phyloP scores from a whole-genome alignment of 2,888 invertebrate genomes.

The Diadegma fenestrale region DNA sequence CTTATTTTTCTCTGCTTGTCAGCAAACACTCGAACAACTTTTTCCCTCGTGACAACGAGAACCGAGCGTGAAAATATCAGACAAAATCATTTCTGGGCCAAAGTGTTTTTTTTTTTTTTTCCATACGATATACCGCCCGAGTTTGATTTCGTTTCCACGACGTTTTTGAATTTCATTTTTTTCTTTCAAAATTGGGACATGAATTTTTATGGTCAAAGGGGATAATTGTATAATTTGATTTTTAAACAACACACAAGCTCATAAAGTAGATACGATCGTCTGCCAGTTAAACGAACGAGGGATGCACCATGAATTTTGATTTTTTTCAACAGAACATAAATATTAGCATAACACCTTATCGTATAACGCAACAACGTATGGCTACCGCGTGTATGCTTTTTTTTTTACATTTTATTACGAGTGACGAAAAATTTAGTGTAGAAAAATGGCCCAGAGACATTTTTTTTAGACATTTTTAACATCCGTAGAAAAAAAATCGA shows the following conservation, averaged over 20 bases:
- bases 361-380: no score
- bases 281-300: slow-evolving; percentile 29
- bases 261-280: slow-evolving; percentile 25
- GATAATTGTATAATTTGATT: slow-evolving; percentile 34
- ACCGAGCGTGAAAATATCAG: neutral
- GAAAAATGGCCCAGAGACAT: no score
- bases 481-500: no score
- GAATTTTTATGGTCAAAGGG: slow-evolving; percentile 40
- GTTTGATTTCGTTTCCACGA: no score
- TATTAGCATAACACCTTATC: slow-evolving; percentile 53
- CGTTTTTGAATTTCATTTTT: no score
- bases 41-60: neutral
- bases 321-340: slow-evolving; percentile 51
- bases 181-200: slow-evolving; percentile 2
- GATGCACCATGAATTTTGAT: slow-evolving; percentile 33
- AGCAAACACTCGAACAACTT: slow-evolving; percentile 51
- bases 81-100: neutral
- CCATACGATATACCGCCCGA: no score
- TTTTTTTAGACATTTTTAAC: no score
- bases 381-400: no score
- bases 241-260: slow-evolving; percentile 24
- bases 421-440: no score
- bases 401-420: no score
- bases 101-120: no score
- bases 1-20: slow-evolving; percentile 42